These are phyloP conservation scores for Protodeltote pygarga DNA, from an alignment of 2,888 invertebrate genomes.

Conservation along the genomic window DNA sequence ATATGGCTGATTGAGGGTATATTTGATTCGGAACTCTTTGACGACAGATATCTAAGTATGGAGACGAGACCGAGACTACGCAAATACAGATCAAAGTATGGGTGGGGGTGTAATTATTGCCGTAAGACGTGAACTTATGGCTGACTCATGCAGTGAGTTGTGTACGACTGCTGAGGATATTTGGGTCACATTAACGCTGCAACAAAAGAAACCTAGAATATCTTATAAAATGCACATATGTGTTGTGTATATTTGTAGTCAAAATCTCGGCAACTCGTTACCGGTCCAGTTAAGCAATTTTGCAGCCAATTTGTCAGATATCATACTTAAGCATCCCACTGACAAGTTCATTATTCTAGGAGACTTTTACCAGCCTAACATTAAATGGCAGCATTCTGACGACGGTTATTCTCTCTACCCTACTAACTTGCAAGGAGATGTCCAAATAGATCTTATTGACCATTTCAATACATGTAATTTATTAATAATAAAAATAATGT, in stretches of 20 bases:
- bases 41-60: no score
- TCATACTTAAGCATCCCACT: background rate
- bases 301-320: background rate
- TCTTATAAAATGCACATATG: constrained; percentile 5
- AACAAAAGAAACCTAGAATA: background rate
- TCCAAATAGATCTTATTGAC: background rate
- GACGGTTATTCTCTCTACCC: background rate
- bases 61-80: constrained; percentile 12
- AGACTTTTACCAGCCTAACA: no score
- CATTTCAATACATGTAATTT: constrained; percentile 1
- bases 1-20: no score
- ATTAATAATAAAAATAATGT: background rate
- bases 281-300: background rate
- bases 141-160: background rate
- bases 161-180: constrained; percentile 1
- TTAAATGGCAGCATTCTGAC: background rate
- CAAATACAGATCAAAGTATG: background rate
- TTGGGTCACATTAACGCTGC: constrained; percentile 3
- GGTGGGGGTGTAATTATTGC: constrained; percentile 4
- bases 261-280: background rate
- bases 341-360: constrained; percentile 1
- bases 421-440: background rate
- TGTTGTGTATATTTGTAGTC: constrained; percentile 2
- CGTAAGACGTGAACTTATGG: constrained; percentile 1
- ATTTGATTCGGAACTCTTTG: no score